phyloP scores from a whole-genome alignment of 2,113 vertebrate genomes.

The Rousettus leschenaultii region DNA sequence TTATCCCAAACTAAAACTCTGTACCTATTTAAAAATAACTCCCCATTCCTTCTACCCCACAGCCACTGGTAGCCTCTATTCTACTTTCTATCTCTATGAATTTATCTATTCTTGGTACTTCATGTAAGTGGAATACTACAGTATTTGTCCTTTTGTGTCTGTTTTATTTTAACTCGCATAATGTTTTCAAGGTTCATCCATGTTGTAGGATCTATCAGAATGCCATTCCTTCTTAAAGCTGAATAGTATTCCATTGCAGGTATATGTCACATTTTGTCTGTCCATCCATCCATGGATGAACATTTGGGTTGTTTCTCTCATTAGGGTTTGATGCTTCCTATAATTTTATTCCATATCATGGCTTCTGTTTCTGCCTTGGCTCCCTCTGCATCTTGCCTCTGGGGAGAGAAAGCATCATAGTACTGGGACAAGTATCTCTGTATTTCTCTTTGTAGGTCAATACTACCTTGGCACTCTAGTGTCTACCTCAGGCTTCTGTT shows the following conservation, averaged over 20 bases:
- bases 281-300: background rate
- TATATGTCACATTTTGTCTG: background rate
- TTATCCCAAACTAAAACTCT: background rate
- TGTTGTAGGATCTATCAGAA: background rate
- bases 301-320: background rate
- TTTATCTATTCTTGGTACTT: background rate
- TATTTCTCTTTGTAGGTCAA: background rate
- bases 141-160: background rate
- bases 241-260: background rate
- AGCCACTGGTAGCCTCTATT: background rate
- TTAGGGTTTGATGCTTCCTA: background rate
- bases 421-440: background rate
- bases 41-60: accelerated
- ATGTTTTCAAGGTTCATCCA: background rate
- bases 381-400: background rate
- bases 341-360: background rate
- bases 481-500: background rate
- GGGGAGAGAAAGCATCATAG: background rate
- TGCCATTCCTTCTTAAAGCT: background rate
- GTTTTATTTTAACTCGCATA: background rate
- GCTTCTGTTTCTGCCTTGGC: background rate
- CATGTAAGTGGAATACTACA: background rate
- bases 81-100: background rate
- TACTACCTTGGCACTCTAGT: background rate
- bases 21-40: background rate